A percentile compares a stretch with the other conserved stretches of the same genome.
phyloP scores from a whole-genome alignment of 2,888 invertebrate species.

The Lepidochitona cinerea region DNA sequence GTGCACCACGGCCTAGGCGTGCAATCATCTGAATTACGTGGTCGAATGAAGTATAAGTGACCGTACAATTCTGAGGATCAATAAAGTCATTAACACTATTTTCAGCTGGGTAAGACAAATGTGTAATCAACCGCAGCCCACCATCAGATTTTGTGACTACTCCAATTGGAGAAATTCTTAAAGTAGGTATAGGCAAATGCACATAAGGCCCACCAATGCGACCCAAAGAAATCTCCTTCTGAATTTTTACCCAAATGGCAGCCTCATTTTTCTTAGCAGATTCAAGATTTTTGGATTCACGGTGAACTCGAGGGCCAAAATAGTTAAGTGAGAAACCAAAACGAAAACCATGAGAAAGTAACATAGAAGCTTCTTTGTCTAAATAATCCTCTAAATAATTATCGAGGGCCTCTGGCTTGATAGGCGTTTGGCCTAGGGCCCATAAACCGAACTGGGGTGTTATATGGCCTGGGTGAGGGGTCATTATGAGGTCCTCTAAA shows the following conservation, averaged over 20 bases:
- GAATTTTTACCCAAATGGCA: not conserved
- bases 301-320: not conserved
- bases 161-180: slow-evolving; percentile 20
- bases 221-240: not conserved
- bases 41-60: slow-evolving; percentile 22
- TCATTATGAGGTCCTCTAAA: not conserved
- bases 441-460: not conserved
- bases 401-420: not conserved
- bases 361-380: not conserved
- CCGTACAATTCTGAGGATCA: slow-evolving; percentile 12
- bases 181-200: slow-evolving; percentile 1
- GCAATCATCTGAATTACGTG: not conserved
- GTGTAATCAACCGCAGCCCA: slow-evolving; percentile 14
- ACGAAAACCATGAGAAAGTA: not conserved
- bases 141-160: slow-evolving; percentile 20
- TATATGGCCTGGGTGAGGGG: not conserved
- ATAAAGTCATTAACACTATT: slow-evolving; percentile 15
- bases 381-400: not conserved
- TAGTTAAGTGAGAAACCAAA: not conserved
- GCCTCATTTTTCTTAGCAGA: not conserved
- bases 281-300: not conserved
- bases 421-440: not conserved
- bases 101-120: not conserved
- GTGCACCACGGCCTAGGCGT: slow-evolving; percentile 7
- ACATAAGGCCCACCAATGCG: slow-evolving; percentile 4